Evolutionary conservation across 53 echinoderm and acorn worm species (phyloP).

Genomic region (Crossaster papposus): DNA sequence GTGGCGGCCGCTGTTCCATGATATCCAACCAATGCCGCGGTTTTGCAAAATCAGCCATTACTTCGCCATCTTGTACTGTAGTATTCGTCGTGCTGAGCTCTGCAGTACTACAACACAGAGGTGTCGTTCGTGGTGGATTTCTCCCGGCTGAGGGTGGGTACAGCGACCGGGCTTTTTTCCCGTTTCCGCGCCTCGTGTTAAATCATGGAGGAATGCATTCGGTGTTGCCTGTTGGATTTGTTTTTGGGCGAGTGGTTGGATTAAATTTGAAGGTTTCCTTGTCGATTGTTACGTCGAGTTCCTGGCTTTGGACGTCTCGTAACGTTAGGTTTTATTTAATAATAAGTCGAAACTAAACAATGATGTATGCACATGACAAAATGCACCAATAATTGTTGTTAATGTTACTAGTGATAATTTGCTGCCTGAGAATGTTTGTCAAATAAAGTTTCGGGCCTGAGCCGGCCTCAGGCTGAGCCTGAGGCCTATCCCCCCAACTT

Average conservation of each 20-base stretch:
- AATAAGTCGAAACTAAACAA: too few relatives aligned
- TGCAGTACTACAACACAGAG: not conserved
- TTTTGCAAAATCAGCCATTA: slow-evolving; percentile 15
- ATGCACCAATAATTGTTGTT: too few relatives aligned
- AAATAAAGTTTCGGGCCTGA: too few relatives aligned
- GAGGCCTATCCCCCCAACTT: too few relatives aligned
- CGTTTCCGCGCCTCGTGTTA: not conserved
- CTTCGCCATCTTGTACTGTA: slow-evolving; percentile 66
- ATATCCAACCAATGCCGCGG: slow-evolving; percentile 29
- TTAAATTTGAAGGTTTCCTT: too few relatives aligned
- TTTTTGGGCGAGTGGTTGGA: not conserved
- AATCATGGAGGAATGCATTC: not conserved
- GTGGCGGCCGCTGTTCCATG: slow-evolving; percentile 38
- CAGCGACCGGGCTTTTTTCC: not conserved
- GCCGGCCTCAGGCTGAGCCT: too few relatives aligned
- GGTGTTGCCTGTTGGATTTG: not conserved
- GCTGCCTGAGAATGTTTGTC: too few relatives aligned
- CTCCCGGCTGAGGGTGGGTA: slow-evolving; percentile 65
- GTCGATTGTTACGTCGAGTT: too few relatives aligned
- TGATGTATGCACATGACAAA: too few relatives aligned
- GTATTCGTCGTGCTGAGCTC: not conserved
- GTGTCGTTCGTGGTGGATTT: slow-evolving; percentile 61
- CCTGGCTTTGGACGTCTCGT: too few relatives aligned
- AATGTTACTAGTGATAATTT: too few relatives aligned
- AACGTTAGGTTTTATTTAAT: too few relatives aligned